These are phyloP conservation scores for Euphonia xanthogaster DNA, from an alignment of 2,797 vertebrate genomes.

Conservation along the genomic window DNA sequence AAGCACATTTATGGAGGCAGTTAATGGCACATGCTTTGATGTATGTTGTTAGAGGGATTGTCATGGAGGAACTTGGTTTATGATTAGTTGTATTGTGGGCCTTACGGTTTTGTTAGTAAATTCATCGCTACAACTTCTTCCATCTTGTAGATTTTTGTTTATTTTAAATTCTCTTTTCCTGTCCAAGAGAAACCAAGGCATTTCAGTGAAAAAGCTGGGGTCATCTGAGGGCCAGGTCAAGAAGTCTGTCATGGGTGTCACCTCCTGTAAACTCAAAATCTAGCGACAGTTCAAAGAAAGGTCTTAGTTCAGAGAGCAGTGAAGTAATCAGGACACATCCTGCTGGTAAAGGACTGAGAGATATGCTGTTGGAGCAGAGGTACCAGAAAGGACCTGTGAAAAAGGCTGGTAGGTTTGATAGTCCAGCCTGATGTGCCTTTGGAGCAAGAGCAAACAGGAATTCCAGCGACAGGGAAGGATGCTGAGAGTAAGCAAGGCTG, in stretches of 20 bases:
- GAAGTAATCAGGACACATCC: not conserved
- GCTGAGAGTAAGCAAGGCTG: not conserved
- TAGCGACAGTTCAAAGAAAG: not conserved
- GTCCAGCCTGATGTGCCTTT: not conserved
- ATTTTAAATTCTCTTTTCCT: not conserved
- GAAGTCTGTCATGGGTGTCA: not conserved
- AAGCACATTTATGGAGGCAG: not conserved
- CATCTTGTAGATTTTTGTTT: not conserved
- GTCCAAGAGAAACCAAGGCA: not conserved
- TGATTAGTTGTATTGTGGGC: not conserved
- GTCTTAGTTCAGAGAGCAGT: not conserved
- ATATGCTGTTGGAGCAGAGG: accelerated
- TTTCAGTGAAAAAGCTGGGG: not conserved
- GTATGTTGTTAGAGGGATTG: not conserved
- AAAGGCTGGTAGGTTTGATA: not conserved
- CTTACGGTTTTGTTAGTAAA: not conserved
- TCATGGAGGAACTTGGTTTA: not conserved
- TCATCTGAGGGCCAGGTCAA: not conserved
- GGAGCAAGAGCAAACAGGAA: not conserved
- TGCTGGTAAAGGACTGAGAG: not conserved
- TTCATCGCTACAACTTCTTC: not conserved
- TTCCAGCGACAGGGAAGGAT: not conserved
- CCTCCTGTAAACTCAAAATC: not conserved
- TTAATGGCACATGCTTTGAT: not conserved
- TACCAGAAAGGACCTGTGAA: not conserved